A percentile compares a stretch with the other conserved stretches of the same genome.
Evolutionary conservation across 1,140 invertebrate genomes (phyloP).

Genomic region (Pseudomyrmex dendroicus): DNA sequence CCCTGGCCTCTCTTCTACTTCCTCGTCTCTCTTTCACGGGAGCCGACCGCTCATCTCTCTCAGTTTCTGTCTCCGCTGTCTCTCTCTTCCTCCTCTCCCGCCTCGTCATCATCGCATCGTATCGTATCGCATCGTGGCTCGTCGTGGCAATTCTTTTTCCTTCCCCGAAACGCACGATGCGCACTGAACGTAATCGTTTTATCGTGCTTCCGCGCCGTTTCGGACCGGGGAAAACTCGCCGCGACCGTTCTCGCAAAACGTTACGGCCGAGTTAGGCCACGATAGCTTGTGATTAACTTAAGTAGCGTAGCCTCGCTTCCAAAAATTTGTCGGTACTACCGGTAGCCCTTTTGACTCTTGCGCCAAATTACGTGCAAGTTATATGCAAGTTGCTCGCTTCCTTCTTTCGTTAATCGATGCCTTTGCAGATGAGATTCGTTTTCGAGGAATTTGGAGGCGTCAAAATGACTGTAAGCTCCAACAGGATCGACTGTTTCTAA

Average conservation of each 20-base stretch:
- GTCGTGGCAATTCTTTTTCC: conserved; percentile 52
- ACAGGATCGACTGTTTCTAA: neutral
- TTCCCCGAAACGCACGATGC: conserved; percentile 52
- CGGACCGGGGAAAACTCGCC: conserved; percentile 40
- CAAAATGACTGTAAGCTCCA: conserved; percentile 19
- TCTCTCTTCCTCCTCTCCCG: neutral
- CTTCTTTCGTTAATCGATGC: conserved; percentile 42
- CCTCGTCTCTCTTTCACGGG: conserved; percentile 54
- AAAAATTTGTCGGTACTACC: conserved; percentile 41
- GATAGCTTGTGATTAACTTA: conserved; percentile 60
- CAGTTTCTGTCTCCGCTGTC: conserved; percentile 31
- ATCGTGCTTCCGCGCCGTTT: conserved; percentile 54
- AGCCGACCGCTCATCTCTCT: conserved; percentile 36
- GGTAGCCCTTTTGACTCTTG: conserved; percentile 39
- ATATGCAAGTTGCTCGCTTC: conserved; percentile 14
- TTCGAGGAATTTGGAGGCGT: conserved; percentile 45
- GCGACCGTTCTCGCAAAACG: conserved; percentile 31
- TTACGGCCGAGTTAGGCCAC: conserved; percentile 55
- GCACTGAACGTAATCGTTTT: conserved; percentile 53
- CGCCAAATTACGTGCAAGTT: conserved; percentile 30
- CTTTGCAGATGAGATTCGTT: neutral
- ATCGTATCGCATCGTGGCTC: neutral
- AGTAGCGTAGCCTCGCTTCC: conserved; percentile 55
- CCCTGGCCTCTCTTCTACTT: conserved; percentile 12
- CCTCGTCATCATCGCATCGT: conserved; percentile 20